These are phyloP conservation scores for Mola mola DNA, from an alignment of 2,113 vertebrate species.

Conservation along the genomic window DNA sequence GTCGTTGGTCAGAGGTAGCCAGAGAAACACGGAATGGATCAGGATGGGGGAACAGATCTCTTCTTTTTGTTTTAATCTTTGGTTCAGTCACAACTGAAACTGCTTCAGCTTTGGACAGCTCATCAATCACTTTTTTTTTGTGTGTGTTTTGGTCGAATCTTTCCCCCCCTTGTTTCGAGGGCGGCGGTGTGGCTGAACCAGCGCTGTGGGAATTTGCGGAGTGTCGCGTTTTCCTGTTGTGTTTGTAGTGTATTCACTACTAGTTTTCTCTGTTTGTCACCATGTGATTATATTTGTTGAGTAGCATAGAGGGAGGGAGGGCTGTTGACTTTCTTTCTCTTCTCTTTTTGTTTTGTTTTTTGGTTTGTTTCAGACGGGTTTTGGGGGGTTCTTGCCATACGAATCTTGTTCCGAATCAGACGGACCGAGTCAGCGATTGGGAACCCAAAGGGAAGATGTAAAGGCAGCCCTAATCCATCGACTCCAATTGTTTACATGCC, in stretches of 20 bases:
- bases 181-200: slow-evolving; percentile 76
- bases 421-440: slow-evolving; percentile 29
- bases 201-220: slow-evolving; percentile 35
- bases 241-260: slow-evolving; percentile 83
- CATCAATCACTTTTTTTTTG: slow-evolving; percentile 31
- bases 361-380: slow-evolving; percentile 4
- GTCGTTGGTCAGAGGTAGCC: slow-evolving; percentile 18
- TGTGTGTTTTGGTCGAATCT: slow-evolving; percentile 19
- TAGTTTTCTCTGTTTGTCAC: slow-evolving; percentile 84
- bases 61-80: slow-evolving; percentile 60
- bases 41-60: slow-evolving; percentile 38
- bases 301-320: slow-evolving; percentile 48
- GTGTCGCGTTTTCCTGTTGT: slow-evolving; percentile 71
- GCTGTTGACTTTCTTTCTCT: neutral
- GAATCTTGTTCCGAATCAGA: too few relatives aligned
- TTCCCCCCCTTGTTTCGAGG: slow-evolving; percentile 20
- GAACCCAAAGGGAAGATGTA: slow-evolving; percentile 79
- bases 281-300: slow-evolving; percentile 79
- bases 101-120: slow-evolving; percentile 67
- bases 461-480: slow-evolving; percentile 70
- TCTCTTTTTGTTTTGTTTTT: neutral
- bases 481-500: slow-evolving; percentile 78
- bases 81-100: slow-evolving; percentile 55
- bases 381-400: too few relatives aligned
- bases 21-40: slow-evolving; percentile 6